Evolutionary conservation across 2,888 invertebrate species (phyloP), one percentile per base, ranked within the genome.

Genomic region (Melangyna quadrimaculata): DNA sequence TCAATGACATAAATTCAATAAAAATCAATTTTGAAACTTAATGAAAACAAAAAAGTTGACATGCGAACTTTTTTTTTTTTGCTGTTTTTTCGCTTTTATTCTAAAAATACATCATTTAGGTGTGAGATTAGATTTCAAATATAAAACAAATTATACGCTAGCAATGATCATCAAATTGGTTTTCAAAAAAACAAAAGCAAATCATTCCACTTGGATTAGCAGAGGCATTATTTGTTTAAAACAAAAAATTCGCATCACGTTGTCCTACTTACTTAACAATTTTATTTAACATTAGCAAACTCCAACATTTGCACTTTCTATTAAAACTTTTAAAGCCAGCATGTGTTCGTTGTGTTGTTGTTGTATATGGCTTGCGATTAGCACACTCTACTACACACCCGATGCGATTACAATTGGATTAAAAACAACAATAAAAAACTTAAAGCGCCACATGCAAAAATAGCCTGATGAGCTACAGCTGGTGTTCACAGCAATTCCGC

Each of bases 241-340:
- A 51, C 2, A 48, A 51, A 48, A 51, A 51, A 77, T 72, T 77
- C 80, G n/a, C 75, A 73, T 51, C 51, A 77, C 86, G 57, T 73
- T 80, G 86, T 63, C 81, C 80, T 78, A 86, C 86, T 86, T 86
- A 86, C 86, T 81, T 81, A 61, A 65, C 80, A 53, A 69, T 63
- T 65, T 59, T 59, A 73, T 72, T 67, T 69, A 55, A 70, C 72
- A 80, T 73, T 73, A 61, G 43, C 71, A 59, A 75, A 83, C 74
- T 59, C 67, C 65, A 84, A 81, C 86, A 86, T 86, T 86, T 86
- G 86, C 86, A 86, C 86, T 86, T 86, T 86, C 86, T 86, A 86
- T 73, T 45, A 65, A 70, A 70, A 72, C 67, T 77, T 86, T 63
- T 72, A 35, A 24, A 70, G 45, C 75, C 69, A 78, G 61, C 79